A percentile compares a stretch with the other conserved stretches of the same genome.
Conservation (phyloP, 2,113 vertebrate species). For the Xiphias gladius region DNA sequence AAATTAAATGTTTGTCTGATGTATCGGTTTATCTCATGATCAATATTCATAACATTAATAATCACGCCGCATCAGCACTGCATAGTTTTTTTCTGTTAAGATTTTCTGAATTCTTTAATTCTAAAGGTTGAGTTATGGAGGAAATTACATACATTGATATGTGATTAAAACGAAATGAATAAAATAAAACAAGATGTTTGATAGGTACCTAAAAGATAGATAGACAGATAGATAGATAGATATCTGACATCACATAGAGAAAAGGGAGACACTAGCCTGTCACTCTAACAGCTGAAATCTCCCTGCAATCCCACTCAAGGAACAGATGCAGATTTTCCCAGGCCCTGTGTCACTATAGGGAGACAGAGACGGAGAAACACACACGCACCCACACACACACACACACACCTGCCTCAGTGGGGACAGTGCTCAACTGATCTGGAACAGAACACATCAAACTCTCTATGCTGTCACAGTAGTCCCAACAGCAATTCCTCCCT, state of each 20-base stretch:
- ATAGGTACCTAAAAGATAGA: conserved; percentile 33
- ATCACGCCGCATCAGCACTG: conserved; percentile 25
- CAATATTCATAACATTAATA: conserved; percentile 60
- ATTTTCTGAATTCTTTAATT: conserved; percentile 55
- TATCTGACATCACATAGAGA: conserved; percentile 26
- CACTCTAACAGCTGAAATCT: conserved; percentile 63
- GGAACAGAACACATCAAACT: conserved; percentile 89
- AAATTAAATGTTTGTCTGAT: conserved; percentile 47
- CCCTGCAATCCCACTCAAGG: conserved; percentile 65
- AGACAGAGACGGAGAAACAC: conserved; percentile 21
- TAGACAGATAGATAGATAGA: conserved; percentile 32
- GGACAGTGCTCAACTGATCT: conserved; percentile 78
- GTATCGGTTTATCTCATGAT: conserved; percentile 56
- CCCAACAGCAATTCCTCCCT: conserved; percentile 76
- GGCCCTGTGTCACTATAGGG: conserved; percentile 75
- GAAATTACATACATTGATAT: conserved; percentile 51
- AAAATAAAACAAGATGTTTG: too few species aligned
- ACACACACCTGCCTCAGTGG: conserved; percentile 68
- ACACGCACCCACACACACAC: conserved; percentile 34
- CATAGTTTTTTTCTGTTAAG: conserved; percentile 19
- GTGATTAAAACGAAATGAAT: conserved; percentile 67
- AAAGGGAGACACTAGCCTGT: conserved; percentile 63
- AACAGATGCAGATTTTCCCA: conserved; percentile 93
- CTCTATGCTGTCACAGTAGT: conserved; percentile 86
- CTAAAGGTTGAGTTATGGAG: conserved; percentile 52